Percentiles rank a stretch among this genome's conserved stretches.
phyloP scores from a whole-genome alignment of 2,113 vertebrate species.

The Centropus bengalensis region DNA sequence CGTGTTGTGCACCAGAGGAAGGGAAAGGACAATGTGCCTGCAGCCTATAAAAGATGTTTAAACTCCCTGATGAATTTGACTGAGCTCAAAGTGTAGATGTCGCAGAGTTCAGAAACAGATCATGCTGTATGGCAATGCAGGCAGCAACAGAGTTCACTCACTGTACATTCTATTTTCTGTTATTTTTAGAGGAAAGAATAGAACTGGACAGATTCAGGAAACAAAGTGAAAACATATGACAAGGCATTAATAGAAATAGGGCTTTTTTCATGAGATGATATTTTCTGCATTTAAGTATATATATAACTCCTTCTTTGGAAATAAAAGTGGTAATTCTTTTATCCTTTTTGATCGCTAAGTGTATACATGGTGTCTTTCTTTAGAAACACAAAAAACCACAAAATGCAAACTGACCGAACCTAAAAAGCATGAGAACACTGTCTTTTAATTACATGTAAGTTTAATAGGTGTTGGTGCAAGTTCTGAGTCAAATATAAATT shows the following conservation, averaged over 20 bases:
- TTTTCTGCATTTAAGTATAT: not conserved
- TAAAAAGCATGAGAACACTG: not conserved
- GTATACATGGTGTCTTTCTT: not conserved
- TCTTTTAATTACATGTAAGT: not conserved
- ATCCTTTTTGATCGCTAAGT: not conserved
- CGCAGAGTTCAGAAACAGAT: not conserved
- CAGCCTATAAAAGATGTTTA: not conserved
- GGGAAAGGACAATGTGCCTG: not conserved
- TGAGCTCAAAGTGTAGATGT: not conserved
- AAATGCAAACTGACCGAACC: not conserved
- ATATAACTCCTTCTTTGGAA: constrained; percentile 10
- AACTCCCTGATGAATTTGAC: not conserved
- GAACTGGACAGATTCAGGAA: not conserved
- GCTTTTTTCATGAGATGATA: not conserved
- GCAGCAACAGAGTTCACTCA: not conserved
- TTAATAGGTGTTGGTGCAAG: not conserved
- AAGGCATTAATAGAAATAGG: not conserved
- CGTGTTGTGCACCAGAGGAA: not conserved
- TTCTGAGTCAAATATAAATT: not conserved
- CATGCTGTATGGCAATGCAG: not conserved
- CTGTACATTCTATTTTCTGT: not conserved
- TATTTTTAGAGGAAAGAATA: not conserved
- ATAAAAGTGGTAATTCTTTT: not conserved
- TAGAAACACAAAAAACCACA: not conserved
- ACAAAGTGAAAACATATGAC: not conserved